Evolutionary conservation across 2,888 invertebrate genomes (phyloP).

Genomic region (Hyles lineata): DNA sequence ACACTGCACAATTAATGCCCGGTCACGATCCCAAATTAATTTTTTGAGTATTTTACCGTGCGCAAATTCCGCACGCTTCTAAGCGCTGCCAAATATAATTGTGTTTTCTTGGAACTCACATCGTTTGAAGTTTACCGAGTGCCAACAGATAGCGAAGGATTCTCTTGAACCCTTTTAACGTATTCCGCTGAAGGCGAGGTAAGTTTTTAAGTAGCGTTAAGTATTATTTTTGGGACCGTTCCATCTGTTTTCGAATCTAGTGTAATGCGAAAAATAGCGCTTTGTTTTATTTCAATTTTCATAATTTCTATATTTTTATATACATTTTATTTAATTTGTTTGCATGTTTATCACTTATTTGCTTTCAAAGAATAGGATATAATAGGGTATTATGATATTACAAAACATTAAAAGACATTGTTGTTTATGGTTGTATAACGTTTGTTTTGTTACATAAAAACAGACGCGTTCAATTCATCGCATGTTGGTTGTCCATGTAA

Average conservation of each 20-base stretch:
- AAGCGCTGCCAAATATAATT: conserved; percentile 43
- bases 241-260: background rate
- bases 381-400: too few relatives aligned
- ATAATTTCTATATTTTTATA: background rate
- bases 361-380: too few relatives aligned
- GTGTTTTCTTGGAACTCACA: conserved; percentile 32
- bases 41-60: conserved; percentile 38
- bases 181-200: conserved; percentile 64
- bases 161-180: conserved; percentile 56
- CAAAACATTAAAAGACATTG: too few relatives aligned
- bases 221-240: conserved; percentile 30
- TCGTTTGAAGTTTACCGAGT: conserved; percentile 62
- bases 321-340: too few relatives aligned
- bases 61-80: conserved; percentile 38
- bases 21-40: conserved; percentile 45
- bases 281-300: background rate
- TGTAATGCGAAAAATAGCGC: background rate
- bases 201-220: conserved; percentile 59
- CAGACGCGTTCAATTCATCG: too few relatives aligned
- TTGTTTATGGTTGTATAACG: too few relatives aligned
- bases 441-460: too few relatives aligned
- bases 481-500: too few relatives aligned
- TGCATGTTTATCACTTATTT: too few relatives aligned
- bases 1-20: conserved; percentile 36
- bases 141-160: conserved; percentile 60